Conservation (phyloP, 2,888 invertebrate genomes). For the Asteroscopus sphinx region DNA sequence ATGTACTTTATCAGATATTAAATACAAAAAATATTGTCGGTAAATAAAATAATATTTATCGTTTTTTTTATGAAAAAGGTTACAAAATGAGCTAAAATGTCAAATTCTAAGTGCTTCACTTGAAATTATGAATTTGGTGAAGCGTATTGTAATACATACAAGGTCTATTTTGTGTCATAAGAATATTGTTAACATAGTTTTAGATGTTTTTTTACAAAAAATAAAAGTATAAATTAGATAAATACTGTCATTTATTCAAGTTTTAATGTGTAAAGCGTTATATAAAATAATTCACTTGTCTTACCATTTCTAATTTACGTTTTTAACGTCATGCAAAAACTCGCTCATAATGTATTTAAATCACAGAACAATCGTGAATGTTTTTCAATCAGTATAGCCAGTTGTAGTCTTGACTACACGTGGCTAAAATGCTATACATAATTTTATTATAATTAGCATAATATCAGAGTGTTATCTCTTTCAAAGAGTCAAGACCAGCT, state of each 20-base stretch:
- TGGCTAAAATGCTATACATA: background rate
- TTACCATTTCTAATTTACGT: slow-evolving; percentile 24
- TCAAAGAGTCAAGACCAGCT: slow-evolving; percentile 5
- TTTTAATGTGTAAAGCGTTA: slow-evolving; percentile 39
- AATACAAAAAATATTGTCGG: too few relatives aligned
- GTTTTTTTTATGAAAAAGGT: background rate
- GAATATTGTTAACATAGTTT: slow-evolving; percentile 24
- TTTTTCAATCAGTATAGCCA: slow-evolving; percentile 9
- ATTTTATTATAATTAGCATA: slow-evolving; percentile 1
- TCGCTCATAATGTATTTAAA: slow-evolving; percentile 22
- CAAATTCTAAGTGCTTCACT: background rate
- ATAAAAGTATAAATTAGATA: slow-evolving; percentile 31
- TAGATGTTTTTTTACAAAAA: slow-evolving; percentile 23
- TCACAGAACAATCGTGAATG: slow-evolving; percentile 41
- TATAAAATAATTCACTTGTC: slow-evolving; percentile 40
- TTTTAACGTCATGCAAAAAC: slow-evolving; percentile 22
- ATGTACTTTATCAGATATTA: background rate
- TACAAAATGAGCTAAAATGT: background rate
- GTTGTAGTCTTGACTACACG: background rate
- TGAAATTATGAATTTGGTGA: background rate
- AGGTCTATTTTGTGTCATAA: slow-evolving; percentile 3
- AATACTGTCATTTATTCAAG: slow-evolving; percentile 41
- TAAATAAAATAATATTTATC: background rate
- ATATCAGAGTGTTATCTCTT: slow-evolving; percentile 9
- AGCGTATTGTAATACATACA: background rate